Evolutionary conservation across 2,888 invertebrate genomes (phyloP).

Genomic region (Resseliella maxima): DNA sequence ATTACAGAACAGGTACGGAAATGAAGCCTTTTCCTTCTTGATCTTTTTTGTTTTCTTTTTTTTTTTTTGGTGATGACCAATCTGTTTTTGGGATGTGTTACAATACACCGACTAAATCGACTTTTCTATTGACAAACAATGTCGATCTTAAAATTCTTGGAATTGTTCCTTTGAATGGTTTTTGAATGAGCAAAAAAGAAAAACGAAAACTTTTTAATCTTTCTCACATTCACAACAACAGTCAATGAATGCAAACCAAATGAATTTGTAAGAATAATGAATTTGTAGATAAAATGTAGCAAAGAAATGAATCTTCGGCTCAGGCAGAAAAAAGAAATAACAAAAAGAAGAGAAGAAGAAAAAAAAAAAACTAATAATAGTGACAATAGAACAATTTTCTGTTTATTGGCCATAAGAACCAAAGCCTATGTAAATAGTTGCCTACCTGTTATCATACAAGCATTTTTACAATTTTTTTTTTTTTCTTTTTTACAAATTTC

Average conservation of each 20-base stretch:
- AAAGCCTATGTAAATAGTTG: slow-evolving; percentile 53
- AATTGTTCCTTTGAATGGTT: not conserved
- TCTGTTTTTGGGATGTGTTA: not conserved
- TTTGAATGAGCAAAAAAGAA: not conserved
- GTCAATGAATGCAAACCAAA: no score
- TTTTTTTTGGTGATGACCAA: slow-evolving; percentile 6
- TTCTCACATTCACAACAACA: slow-evolving; percentile 53
- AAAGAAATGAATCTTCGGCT: no score
- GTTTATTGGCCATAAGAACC: slow-evolving; percentile 1
- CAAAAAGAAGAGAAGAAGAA: not conserved
- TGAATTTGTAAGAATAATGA: no score
- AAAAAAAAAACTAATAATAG: not conserved
- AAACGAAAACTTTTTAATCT: not conserved
- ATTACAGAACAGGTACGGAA: not conserved
- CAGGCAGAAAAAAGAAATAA: not conserved
- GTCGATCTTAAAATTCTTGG: slow-evolving; percentile 40
- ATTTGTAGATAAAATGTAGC: no score
- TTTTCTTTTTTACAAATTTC: not conserved
- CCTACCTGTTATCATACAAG: slow-evolving; percentile 19
- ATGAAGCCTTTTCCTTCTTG: not conserved
- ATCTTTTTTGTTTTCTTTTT: not conserved
- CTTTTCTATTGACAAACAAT: slow-evolving; percentile 34
- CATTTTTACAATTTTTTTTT: no score
- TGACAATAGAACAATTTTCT: not conserved
- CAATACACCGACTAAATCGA: not conserved